These are phyloP conservation scores for Dicaeum eximium DNA, from an alignment of 2,113 vertebrate genomes.

Conservation along the genomic window DNA sequence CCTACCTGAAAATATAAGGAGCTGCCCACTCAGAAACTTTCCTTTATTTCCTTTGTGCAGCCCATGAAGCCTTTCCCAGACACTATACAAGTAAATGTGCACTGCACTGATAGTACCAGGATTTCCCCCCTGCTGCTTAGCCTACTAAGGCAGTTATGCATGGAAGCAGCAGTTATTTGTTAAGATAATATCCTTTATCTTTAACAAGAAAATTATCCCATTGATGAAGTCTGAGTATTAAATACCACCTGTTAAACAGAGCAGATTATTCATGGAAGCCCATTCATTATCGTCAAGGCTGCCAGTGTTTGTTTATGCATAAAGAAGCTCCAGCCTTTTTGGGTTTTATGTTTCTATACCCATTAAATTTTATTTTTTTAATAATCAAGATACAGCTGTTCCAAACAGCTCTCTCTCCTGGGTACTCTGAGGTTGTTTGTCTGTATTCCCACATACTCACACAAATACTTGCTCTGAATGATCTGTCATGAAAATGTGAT, in stretches of 20 bases:
- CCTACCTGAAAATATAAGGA: neutral
- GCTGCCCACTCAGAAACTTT: neutral
- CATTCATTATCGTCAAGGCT: neutral
- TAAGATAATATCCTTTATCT: neutral
- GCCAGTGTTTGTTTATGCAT: slow-evolving; percentile 16
- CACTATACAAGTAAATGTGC: neutral
- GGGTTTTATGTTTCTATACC: neutral
- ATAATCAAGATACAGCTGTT: slow-evolving; percentile 47
- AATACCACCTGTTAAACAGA: slow-evolving; percentile 31
- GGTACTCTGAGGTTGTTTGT: neutral
- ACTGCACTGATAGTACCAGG: neutral
- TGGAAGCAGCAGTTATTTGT: neutral
- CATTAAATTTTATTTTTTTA: slow-evolving; percentile 53
- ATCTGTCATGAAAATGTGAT: neutral
- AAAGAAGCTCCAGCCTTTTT: neutral
- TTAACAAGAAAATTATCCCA: slow-evolving; percentile 11
- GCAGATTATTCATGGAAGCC: neutral
- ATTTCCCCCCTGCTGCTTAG: neutral
- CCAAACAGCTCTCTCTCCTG: neutral
- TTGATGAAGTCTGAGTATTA: neutral
- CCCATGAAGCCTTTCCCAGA: neutral
- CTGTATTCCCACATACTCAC: neutral
- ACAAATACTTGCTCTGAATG: neutral
- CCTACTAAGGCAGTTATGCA: neutral
- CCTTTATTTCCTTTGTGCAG: neutral